These are phyloP conservation scores for Cuculus canorus DNA, from an alignment of 2,797 vertebrate species.

Conservation along the genomic window DNA sequence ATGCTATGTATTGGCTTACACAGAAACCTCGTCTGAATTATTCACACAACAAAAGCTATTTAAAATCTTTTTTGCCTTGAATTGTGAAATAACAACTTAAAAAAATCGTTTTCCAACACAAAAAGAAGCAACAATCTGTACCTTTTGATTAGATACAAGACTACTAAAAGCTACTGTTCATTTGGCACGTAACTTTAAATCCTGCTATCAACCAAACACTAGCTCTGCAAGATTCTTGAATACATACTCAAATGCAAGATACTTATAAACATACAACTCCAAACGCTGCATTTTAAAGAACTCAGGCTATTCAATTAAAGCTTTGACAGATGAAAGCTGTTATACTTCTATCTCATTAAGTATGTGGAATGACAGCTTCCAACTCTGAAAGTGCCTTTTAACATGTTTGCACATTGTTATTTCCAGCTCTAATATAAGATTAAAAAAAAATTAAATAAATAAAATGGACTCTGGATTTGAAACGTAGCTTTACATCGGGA, in stretches of 20 bases:
- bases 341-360: neutral
- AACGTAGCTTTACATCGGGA: neutral
- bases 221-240: neutral
- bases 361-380: neutral
- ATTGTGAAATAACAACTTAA: neutral
- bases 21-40: neutral
- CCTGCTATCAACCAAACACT: neutral
- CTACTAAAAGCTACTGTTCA: neutral
- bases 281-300: neutral
- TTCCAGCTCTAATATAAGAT: neutral
- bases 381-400: neutral
- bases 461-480: neutral
- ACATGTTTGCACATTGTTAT: neutral
- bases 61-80: neutral
- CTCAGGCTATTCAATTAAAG: neutral
- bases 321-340: neutral
- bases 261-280: neutral
- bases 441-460: neutral
- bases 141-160: neutral
- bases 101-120: neutral
- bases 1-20: neutral
- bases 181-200: neutral
- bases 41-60: neutral
- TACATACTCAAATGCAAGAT: neutral
- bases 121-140: neutral